A percentile compares a stretch with the other conserved stretches of the same genome.
phyloP scores from a whole-genome alignment of 2,888 invertebrate species.

The Microctonus aethiopoides region DNA sequence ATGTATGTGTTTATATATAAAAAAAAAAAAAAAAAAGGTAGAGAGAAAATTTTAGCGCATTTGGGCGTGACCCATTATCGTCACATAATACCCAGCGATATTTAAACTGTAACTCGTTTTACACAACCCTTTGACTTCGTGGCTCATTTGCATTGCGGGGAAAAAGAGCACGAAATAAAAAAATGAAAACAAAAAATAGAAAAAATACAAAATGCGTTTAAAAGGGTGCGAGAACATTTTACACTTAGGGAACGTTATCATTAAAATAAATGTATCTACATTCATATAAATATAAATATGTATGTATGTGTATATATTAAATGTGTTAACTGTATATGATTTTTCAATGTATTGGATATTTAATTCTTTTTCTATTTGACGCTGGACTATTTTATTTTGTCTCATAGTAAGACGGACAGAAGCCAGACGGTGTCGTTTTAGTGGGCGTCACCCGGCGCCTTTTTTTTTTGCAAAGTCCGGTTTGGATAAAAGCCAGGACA shows the following conservation, averaged over 20 bases:
- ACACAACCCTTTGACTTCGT: conserved; percentile 56
- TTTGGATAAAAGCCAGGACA: conserved; percentile 47
- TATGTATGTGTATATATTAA: neutral
- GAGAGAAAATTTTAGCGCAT: conserved; percentile 34
- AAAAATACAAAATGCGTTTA: conserved; percentile 30
- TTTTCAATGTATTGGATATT: conserved; percentile 11
- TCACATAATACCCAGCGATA: conserved; percentile 61
- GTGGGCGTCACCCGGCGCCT: conserved; percentile 55
- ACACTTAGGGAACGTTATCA: neutral
- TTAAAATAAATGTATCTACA: too few species aligned
- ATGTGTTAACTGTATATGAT: neutral
- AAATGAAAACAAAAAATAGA: conserved; percentile 33
- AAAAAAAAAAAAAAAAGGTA: conserved; percentile 32
- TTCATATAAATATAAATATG: too few species aligned
- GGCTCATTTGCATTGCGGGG: conserved; percentile 58
- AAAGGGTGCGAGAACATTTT: conserved; percentile 17
- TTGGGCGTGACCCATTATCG: conserved; percentile 64
- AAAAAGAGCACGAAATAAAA: conserved; percentile 37
- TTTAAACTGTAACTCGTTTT: conserved; percentile 63
- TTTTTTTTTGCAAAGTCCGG: conserved; percentile 52
- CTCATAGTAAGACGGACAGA: conserved; percentile 20
- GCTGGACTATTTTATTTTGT: conserved; percentile 15
- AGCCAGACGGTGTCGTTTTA: conserved; percentile 45
- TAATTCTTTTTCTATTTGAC: neutral
- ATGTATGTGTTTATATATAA: too few species aligned